Evolutionary conservation across 1,140 invertebrate species (phyloP), one percentile per base, ranked within the genome.

Genomic region (Cydia pomonella): DNA sequence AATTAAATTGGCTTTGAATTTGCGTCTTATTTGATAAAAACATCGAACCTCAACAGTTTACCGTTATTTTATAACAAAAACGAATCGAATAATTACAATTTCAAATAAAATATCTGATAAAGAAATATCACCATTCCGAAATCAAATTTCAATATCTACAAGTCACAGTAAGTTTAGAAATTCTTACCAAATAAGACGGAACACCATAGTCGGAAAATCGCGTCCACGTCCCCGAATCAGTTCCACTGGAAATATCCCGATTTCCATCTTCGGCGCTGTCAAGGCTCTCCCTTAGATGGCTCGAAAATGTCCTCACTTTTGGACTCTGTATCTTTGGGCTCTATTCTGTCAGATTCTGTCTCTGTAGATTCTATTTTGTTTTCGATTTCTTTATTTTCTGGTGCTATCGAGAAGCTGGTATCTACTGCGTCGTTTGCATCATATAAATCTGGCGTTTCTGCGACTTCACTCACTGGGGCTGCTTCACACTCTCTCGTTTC

Each of bases 211-310:
- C 53, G 53, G 53, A 59, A 23, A 59, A 12, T 21, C 47, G n/a
- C 53, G 53, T n/a, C 50, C 25, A 47, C 81, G 83, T 87, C 89
- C 88, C 90, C 88, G 88, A 90, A 90, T 91, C 88, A 91, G 80
- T 87, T 88, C 87, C 89, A 86, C 83, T 90, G 88, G 87, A 92
- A 90, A 86, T 92, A 92, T 72, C 87, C 88, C 53, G 83, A 81
- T 79, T 87, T 87, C 87, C 87, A 86, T 44, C 79, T 75, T 12
- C 78, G 78, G 81, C 85, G 76, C 59, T 81, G 90, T 92, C 89
- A 90, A 78, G 84, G 29, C 29, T 69, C 38, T 16, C 25, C 62
- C 50, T 81, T 63, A 10, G 33, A 47, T 50, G 41, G 74, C 27
- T 50, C 69, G 77, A 88, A 88, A 29, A 88, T 86, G 53, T 89